Percentiles rank a stretch among this genome's conserved stretches.
Conservation (phyloP, 2,113 vertebrate species). For the Poeciliopsis prolifica region DNA sequence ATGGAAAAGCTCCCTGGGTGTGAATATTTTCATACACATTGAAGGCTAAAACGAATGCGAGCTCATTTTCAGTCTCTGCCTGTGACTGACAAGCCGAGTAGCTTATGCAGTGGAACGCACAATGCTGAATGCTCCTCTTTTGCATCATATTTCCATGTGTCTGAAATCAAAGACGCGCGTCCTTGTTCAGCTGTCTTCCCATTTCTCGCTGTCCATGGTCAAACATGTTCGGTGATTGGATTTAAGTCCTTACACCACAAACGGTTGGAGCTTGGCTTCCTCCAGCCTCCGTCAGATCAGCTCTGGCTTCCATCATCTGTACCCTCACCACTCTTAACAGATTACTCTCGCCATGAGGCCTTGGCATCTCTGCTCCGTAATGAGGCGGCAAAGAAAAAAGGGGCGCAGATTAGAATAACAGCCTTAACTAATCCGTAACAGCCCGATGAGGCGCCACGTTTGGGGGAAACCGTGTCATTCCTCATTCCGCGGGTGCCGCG, state of each 20-base stretch:
- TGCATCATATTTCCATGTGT: constrained; percentile 49
- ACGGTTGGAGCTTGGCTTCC: constrained; percentile 32
- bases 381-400: constrained; percentile 67
- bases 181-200: constrained; percentile 40
- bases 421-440: constrained; percentile 71
- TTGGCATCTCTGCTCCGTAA: constrained; percentile 69
- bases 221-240: constrained; percentile 56
- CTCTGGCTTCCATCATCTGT: constrained; percentile 42
- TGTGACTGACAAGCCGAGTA: constrained; percentile 2
- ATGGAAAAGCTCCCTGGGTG: background rate
- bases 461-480: constrained; percentile 66
- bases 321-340: constrained; percentile 26
- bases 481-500: constrained; percentile 52
- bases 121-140: constrained; percentile 29
- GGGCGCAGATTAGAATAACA: constrained; percentile 74
- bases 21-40: background rate
- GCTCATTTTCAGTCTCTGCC: background rate
- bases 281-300: constrained; percentile 39
- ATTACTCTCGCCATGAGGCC: constrained; percentile 55
- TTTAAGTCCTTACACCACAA: constrained; percentile 58
- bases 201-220: constrained; percentile 34
- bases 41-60: constrained; percentile 22
- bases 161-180: constrained; percentile 45
- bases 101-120: constrained; percentile 6
- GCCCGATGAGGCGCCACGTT: constrained; percentile 58